Base-by-base conservation (phyloP, 2,113 vertebrate genomes). In the Gobio gobio region DNA sequence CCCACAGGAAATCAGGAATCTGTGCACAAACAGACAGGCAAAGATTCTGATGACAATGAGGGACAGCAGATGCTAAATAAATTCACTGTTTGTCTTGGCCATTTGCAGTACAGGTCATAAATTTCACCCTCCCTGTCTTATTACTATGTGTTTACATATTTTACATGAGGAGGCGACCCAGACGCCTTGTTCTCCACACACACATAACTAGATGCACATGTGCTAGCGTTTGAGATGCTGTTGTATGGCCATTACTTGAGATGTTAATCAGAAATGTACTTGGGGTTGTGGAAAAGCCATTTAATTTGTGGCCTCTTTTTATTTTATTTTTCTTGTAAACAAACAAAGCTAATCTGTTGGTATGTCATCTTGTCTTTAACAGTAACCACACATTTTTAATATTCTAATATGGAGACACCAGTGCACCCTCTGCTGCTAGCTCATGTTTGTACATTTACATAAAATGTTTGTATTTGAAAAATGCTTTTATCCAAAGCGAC, bases 21-120 rank as follows among this genome's bases (percentile, higher is more conserved):
- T 74, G 3, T 64, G 54, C 3, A 59, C 61, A 45, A 49, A 13
- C 9, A 66, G 68, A 64, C 70, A 66, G 68, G 58, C 70, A 64
- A 89, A 68, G 33, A 84, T 77, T 64, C 83, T 83, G 82, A 76
- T 85, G 80, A 89, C 86, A 88, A 84, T 83, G 70, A 72, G 58
- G 63, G 80, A 77, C 83, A 70, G 70, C 51, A 81, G 54, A 74
- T 43, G 59, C 49, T 88, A 85, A 89, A 89, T 88, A 90, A 87
- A 83, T 29, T 40, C 51, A 20, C 33, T 83, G 49, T 88, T 88
- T 87, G 83, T 86, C 82, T 89, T 90, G 87, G 86, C 90, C 45
- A 68, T 49, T 58, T 10, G 12, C 45, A 51, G 49, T 68, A n/a
- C 22, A 79, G 76, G 83, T 83, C 85, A 29, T 89, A 58, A 83